Base-by-base conservation (phyloP, 2,113 vertebrate species). In the Myotis lucifugus region DNA sequence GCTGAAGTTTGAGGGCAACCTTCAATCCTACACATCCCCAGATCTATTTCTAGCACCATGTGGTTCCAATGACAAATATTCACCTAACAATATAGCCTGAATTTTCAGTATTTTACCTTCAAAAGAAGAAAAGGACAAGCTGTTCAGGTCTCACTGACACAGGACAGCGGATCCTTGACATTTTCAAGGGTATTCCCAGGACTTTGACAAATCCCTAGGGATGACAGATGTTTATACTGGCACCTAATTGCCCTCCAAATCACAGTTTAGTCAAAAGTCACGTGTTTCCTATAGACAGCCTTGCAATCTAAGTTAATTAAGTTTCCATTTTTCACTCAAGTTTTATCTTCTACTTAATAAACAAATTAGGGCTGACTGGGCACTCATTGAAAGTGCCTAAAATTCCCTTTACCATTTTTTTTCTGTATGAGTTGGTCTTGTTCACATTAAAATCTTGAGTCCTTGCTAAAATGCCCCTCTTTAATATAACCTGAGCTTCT, bases 51-150 rank as follows among this genome's bases (percentile, higher is more conserved):
- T 69, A 54, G 77, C 32, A 40, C 42, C 37, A 23, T 12, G 42
- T 40, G 8, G 10, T 70, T 91, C 37, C 17, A 77, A 56, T 37
- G 54, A 59, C 67, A 85, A 72, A 87, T 67, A 42, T 11, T 87
- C 56, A 74, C 40, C 40, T 72, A 82, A 61, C 15, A 29, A 76
- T 9, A 74, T 78, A 74, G 13, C 52, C 32, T 56, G 27, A 84
- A 59, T 17, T 74, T 91, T 86, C 15, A 76, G 76, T 59, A 59
- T 88, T 92, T 92, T 81, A 66, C 37, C 85, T 92, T 79, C 29
- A 81, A 90, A 37, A 59, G n/a, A 85, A 90, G 11, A 67, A 23
- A 48, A 54, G 92, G 67, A 11, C 27, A 83, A 88, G 17, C 17
- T 64, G 4, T 18, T 48, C 27, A n/a, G n/a, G 69, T 67, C 54